phyloP scores from a whole-genome alignment of 2,888 invertebrate genomes.

The Latheticus oryzae region DNA sequence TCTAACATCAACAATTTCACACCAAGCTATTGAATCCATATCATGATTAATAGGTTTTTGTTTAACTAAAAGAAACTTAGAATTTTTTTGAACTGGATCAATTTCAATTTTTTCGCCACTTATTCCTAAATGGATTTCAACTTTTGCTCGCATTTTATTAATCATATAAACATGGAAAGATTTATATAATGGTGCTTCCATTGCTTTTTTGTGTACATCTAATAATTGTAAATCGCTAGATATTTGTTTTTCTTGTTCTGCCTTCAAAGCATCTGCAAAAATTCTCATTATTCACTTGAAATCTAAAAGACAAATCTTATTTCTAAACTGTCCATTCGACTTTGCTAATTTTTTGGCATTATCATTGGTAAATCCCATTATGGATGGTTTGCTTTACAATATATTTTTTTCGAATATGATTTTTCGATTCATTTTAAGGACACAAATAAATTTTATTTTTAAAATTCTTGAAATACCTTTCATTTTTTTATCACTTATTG shows the following conservation, averaged over 20 bases:
- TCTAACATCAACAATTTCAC: constrained; percentile 81
- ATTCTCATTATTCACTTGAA: neutral
- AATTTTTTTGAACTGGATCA: constrained; percentile 80
- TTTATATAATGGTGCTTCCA: constrained; percentile 90
- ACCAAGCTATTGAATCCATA: constrained; percentile 89
- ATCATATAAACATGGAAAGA: constrained; percentile 82
- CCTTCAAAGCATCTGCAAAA: constrained; percentile 45
- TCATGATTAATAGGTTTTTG: constrained; percentile 86
- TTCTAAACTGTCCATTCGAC: no score
- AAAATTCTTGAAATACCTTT: constrained; percentile 16
- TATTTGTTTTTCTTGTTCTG: constrained; percentile 63
- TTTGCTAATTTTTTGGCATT: no score
- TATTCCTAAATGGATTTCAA: constrained; percentile 87
- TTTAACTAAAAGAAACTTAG: constrained; percentile 70
- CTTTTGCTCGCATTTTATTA: constrained; percentile 83
- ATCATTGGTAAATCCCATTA: no score
- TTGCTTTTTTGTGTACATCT: constrained; percentile 79
- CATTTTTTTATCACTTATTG: constrained; percentile 18
- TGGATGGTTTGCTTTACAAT: no score
- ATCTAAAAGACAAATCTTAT: no score
- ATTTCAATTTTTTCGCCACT: constrained; percentile 93
- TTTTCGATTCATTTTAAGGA: no score
- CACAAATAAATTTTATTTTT: no score
- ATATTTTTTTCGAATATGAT: no score
- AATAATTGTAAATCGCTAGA: constrained; percentile 72